A percentile compares a stretch with the other conserved stretches of the same genome.
These are phyloP conservation scores for Sipha maydis DNA, from an alignment of 2,888 invertebrate genomes.

Conservation along the genomic window DNA sequence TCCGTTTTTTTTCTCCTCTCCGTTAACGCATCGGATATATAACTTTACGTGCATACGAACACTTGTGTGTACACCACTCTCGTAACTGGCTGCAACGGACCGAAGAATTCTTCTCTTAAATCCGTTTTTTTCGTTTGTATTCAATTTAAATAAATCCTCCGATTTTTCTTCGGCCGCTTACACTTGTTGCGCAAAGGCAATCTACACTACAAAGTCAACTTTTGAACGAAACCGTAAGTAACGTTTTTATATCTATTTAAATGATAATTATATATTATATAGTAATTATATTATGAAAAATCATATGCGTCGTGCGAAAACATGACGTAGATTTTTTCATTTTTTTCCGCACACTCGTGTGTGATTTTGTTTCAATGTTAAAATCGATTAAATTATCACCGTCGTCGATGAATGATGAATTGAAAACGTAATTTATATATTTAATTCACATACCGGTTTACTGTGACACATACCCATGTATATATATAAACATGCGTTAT, in stretches of 20 bases:
- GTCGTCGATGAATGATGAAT: no score
- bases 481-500: no score
- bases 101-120: background rate
- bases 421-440: no score
- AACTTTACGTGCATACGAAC: background rate
- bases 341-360: background rate
- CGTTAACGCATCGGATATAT: no score
- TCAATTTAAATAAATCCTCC: background rate
- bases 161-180: background rate
- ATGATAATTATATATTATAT: no score
- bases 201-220: background rate
- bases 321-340: no score
- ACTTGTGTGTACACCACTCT: background rate
- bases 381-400: background rate
- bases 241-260: background rate
- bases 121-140: background rate
- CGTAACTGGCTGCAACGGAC: slow-evolving; percentile 9
- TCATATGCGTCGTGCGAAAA: no score
- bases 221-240: slow-evolving; percentile 22
- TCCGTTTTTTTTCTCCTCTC: no score
- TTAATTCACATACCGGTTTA: no score
- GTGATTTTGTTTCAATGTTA: background rate
- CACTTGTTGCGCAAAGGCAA: slow-evolving; percentile 12
- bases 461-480: no score
- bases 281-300: no score